Percentiles rank a stretch among this genome's conserved stretches.
Conservation (phyloP, 2,113 vertebrate species). For the Pardalotus punctatus region DNA sequence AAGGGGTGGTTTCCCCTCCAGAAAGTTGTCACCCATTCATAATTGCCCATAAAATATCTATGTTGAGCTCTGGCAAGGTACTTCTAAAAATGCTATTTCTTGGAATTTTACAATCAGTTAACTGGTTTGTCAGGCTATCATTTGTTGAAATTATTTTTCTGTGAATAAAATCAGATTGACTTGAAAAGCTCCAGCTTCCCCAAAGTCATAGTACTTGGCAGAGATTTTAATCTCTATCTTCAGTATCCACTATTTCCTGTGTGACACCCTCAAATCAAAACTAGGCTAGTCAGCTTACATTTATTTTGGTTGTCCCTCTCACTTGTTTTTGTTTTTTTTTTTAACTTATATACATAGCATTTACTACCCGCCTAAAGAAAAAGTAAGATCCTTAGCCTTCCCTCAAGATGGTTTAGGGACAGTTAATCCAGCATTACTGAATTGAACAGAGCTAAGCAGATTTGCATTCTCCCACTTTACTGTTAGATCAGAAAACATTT, state of each 20-base stretch:
- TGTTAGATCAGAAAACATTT: constrained; percentile 30
- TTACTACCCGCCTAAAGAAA: background rate
- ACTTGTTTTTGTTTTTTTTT: background rate
- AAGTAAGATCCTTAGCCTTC: background rate
- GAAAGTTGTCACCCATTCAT: background rate
- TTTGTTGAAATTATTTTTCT: background rate
- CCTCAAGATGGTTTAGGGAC: background rate
- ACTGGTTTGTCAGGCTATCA: background rate
- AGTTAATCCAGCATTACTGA: background rate
- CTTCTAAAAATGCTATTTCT: background rate
- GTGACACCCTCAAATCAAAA: background rate
- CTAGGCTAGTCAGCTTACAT: background rate
- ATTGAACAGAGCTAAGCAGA: background rate
- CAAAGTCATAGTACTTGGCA: background rate
- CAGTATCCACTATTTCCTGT: background rate
- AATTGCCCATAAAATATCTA: background rate
- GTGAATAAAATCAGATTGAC: background rate
- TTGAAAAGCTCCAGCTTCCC: background rate
- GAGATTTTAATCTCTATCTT: background rate
- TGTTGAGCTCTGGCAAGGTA: background rate
- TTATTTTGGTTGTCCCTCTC: background rate
- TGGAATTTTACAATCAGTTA: background rate
- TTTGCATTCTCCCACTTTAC: background rate
- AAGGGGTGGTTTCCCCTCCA: background rate
- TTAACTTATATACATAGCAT: background rate